Evolutionary conservation across 35 echinoderm and acorn worm genomes (phyloP).

Genomic region (Ophioderma brevispina): DNA sequence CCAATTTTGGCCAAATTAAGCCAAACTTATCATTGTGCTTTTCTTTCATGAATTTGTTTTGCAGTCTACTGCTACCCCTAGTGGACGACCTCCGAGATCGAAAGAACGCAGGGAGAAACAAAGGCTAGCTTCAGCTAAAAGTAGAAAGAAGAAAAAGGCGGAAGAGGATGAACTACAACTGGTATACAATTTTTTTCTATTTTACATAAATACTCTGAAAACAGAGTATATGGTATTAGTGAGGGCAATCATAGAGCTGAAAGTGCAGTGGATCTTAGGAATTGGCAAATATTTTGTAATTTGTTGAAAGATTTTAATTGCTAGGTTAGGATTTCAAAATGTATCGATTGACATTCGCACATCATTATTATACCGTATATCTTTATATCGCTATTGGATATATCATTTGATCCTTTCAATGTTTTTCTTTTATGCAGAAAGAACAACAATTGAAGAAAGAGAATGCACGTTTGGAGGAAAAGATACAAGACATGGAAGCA

Average conservation of each 20-base stretch:
- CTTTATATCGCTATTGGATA: too few relatives aligned
- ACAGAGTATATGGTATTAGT: too few relatives aligned
- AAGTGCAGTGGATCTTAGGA: too few relatives aligned
- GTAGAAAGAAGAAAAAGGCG: slow-evolving; percentile 4
- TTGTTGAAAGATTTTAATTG: too few relatives aligned
- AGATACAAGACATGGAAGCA: background rate
- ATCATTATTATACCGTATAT: too few relatives aligned
- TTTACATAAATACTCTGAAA: too few relatives aligned
- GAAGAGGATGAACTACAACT: background rate
- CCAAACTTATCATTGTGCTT: background rate
- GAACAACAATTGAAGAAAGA: background rate
- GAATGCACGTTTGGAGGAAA: background rate
- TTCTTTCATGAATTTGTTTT: background rate
- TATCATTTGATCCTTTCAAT: too few relatives aligned
- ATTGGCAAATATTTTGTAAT: too few relatives aligned
- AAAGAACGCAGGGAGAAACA: background rate
- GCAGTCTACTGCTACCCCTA: background rate
- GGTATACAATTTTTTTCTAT: too few relatives aligned
- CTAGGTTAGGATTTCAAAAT: too few relatives aligned
- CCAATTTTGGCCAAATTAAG: background rate
- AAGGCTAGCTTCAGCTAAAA: background rate
- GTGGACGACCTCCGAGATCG: background rate
- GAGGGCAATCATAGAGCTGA: too few relatives aligned
- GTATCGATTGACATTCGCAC: too few relatives aligned
- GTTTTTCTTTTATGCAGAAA: background rate